phyloP scores from a whole-genome alignment of 2,797 vertebrate species.

The Melanotaenia nigrans region DNA sequence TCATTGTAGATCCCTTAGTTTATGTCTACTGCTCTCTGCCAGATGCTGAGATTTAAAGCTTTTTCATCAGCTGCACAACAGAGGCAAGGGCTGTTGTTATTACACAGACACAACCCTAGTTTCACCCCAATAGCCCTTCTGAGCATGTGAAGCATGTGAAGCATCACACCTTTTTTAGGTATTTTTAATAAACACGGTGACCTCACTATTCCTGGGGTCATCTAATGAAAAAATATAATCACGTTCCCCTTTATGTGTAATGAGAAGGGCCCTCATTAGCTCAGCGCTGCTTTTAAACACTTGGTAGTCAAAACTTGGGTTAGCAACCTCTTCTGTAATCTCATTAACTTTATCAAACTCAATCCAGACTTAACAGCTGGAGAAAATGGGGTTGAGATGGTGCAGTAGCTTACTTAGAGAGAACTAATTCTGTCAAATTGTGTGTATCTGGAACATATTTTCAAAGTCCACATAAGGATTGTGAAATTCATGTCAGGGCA shows the following conservation, averaged over 20 bases:
- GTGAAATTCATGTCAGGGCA: constrained; percentile 47
- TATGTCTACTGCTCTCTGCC: background rate
- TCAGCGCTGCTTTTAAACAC: constrained; percentile 59
- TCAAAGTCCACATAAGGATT: constrained; percentile 58
- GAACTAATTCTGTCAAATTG: constrained; percentile 64
- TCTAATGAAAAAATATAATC: constrained; percentile 61
- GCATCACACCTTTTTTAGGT: constrained; percentile 49
- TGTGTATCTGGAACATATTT: constrained; percentile 61
- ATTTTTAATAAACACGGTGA: constrained; percentile 48
- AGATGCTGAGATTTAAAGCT: background rate
- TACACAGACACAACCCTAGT: constrained; percentile 60
- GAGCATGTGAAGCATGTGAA: constrained; percentile 32
- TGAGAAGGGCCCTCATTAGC: constrained; percentile 66
- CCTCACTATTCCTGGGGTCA: constrained; percentile 51
- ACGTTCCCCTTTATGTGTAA: constrained; percentile 55
- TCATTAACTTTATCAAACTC: constrained; percentile 74
- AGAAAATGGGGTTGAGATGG: constrained; percentile 55
- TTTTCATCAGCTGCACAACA: constrained; percentile 24
- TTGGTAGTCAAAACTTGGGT: constrained; percentile 68
- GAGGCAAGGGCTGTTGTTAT: constrained; percentile 20
- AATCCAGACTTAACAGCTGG: constrained; percentile 52
- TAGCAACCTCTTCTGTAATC: constrained; percentile 74
- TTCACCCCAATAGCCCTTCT: constrained; percentile 46
- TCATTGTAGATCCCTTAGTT: background rate
- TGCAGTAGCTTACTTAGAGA: constrained; percentile 47